Base-by-base conservation (phyloP, 2,888 invertebrate genomes). In the Eristalis intricaria region DNA sequence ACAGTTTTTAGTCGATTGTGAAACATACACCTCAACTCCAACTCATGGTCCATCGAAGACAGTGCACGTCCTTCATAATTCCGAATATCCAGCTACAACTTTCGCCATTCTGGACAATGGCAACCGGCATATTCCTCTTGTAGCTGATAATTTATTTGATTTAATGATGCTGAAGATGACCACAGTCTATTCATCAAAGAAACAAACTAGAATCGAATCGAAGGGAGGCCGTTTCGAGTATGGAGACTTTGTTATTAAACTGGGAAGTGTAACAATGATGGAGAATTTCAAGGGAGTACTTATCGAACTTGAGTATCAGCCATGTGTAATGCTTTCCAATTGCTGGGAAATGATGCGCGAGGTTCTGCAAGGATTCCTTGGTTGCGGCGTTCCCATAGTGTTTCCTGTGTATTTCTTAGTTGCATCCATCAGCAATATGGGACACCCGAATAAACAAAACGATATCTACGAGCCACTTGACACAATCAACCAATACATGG, bases 311-410 rank as follows among this genome's bases (percentile, higher is more conserved):
- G 99, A 99, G 93, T 99, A 99, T 92, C 95, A 96, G 64, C 98
- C 99, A 0, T 98, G 98, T 92, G 95, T 97, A 0, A 96, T 98
- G 89, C 96, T 98, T 0, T 96, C 95, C 32, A 96, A 96, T 89
- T 98, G 98, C 86, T 99, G 98, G 98, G 97, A 97, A 88, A 94
- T 99, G 80, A 95, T 99, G 90, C 95, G 97, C 69, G 99, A 99
- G 93, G 97, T 99, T 91, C 94, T 98, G 73, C 98, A 98, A 93
- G 98, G 98, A 19, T 96, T 99, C 89, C 94, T 99, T 1, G 98
- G 98, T 0, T 95, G 96, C 1, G 94, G 95, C 2, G 95, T 97
- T 0, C 95, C 96, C 0, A 95, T 96, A 86, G 95, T 96, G 84
- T 96, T 96, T 0, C 96, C 97, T 7, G 94, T 95, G 89, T 97